Evolutionary conservation across 1,140 invertebrate genomes (phyloP).

Genomic region (Condylostylus longicornis): DNA sequence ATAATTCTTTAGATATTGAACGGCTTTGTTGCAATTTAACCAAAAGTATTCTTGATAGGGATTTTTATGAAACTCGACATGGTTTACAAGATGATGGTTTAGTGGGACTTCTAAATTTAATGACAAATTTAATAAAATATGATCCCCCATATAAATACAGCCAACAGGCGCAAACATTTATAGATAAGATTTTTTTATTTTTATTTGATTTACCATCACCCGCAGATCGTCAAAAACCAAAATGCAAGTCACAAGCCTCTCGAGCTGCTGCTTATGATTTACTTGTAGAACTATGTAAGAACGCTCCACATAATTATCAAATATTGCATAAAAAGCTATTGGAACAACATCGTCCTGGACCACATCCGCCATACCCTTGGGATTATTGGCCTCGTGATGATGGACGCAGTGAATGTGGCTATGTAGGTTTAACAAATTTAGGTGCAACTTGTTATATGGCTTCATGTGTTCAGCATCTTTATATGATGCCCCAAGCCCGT

Average conservation of each 20-base stretch:
- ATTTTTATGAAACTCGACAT: conserved; percentile 67
- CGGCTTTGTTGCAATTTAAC: conserved; percentile 59
- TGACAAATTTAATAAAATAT: conserved; percentile 75
- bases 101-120: conserved; percentile 72
- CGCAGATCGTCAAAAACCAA: conserved; percentile 67
- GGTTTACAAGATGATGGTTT: conserved; percentile 79
- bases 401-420: conserved; percentile 81
- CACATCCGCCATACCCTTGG: conserved; percentile 78
- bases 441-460: conserved; percentile 96
- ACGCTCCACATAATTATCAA: conserved; percentile 70
- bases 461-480: conserved; percentile 89
- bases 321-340: conserved; percentile 68
- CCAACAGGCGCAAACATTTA: conserved; percentile 55
- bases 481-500: conserved; percentile 88
- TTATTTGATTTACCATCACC: conserved; percentile 81
- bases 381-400: conserved; percentile 96
- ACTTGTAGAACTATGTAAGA: conserved; percentile 71
- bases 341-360: conserved; percentile 70
- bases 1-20: conserved; percentile 51
- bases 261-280: conserved; percentile 81
- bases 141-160: conserved; percentile 72
- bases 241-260: conserved; percentile 80
- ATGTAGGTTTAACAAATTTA: conserved; percentile 84
- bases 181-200: conserved; percentile 67
- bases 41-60: conserved; percentile 54